phyloP scores from a whole-genome alignment of 1,140 invertebrate genomes.

The Atopsyche davidsoni region DNA sequence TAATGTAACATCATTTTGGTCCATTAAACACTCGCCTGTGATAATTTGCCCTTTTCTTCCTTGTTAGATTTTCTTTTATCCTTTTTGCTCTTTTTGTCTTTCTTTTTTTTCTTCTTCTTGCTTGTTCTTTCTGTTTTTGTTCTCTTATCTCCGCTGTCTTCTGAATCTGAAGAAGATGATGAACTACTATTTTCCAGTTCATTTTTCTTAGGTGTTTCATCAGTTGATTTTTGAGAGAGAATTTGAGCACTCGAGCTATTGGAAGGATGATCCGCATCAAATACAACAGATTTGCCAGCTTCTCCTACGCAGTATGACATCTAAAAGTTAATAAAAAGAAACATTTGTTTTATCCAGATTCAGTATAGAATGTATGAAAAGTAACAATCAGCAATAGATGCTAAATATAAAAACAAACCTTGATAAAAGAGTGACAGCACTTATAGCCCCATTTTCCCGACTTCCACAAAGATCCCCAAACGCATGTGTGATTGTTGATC shows the following conservation, averaged over 20 bases:
- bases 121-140: slow-evolving; percentile 50
- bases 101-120: slow-evolving; percentile 64
- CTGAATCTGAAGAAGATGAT: slow-evolving; percentile 35
- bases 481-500: slow-evolving; percentile 86
- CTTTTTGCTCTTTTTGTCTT: slow-evolving; percentile 57
- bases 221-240: too few species aligned
- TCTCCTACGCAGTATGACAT: slow-evolving; percentile 85
- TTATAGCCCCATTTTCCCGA: slow-evolving; percentile 91
- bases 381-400: too few species aligned
- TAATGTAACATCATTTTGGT: slow-evolving; percentile 33
- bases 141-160: slow-evolving; percentile 47
- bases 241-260: too few species aligned
- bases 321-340: slow-evolving; percentile 40
- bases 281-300: slow-evolving; percentile 54
- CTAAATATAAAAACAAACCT: slow-evolving; percentile 50
- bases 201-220: slow-evolving; percentile 42
- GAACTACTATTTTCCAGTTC: slow-evolving; percentile 32
- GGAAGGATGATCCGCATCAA: slow-evolving; percentile 32
- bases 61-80: slow-evolving; percentile 49
- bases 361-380: too few species aligned
- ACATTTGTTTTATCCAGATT: too few species aligned
- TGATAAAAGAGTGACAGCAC: slow-evolving; percentile 92
- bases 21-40: slow-evolving; percentile 30
- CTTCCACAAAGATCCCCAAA: slow-evolving; percentile 96
- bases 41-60: slow-evolving; percentile 47